phyloP scores from a whole-genome alignment of 2,113 vertebrate genomes.

The Himantopus leucocephalus region DNA sequence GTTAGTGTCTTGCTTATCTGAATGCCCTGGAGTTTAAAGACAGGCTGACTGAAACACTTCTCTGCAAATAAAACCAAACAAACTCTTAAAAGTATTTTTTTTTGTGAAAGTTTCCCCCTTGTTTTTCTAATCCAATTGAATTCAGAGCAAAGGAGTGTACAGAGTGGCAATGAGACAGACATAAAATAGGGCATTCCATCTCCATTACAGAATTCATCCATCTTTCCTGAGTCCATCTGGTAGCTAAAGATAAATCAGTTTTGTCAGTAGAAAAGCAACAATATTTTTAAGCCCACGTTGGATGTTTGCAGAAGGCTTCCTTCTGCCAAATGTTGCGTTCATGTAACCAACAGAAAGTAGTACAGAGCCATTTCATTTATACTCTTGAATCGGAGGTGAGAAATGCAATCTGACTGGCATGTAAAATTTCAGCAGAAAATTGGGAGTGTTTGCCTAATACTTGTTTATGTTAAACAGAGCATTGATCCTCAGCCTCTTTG shows the following conservation, averaged over 20 bases:
- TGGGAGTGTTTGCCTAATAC: neutral
- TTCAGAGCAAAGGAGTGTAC: neutral
- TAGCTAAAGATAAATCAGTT: slow-evolving; percentile 9
- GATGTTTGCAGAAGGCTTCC: slow-evolving; percentile 18
- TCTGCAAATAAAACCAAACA: neutral
- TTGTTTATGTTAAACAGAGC: neutral
- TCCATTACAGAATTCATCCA: slow-evolving; percentile 5
- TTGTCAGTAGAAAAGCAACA: slow-evolving; percentile 16
- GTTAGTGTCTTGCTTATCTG: neutral
- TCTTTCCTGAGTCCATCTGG: neutral
- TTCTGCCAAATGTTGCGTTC: neutral
- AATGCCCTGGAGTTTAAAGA: neutral
- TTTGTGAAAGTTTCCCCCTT: neutral
- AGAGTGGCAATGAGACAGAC: neutral
- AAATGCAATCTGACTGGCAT: neutral
- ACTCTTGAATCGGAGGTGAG: neutral
- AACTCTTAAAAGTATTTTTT: neutral
- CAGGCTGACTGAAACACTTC: neutral
- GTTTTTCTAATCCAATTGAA: neutral
- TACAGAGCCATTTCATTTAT: slow-evolving; percentile 6
- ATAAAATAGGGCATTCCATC: neutral
- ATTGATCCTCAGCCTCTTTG: neutral
- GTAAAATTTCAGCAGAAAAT: slow-evolving; percentile 5
- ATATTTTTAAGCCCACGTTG: neutral
- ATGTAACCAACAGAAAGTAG: neutral